These are phyloP conservation scores for Onychorhynchus coronatus DNA, from an alignment of 2,113 vertebrate genomes.

Conservation along the genomic window DNA sequence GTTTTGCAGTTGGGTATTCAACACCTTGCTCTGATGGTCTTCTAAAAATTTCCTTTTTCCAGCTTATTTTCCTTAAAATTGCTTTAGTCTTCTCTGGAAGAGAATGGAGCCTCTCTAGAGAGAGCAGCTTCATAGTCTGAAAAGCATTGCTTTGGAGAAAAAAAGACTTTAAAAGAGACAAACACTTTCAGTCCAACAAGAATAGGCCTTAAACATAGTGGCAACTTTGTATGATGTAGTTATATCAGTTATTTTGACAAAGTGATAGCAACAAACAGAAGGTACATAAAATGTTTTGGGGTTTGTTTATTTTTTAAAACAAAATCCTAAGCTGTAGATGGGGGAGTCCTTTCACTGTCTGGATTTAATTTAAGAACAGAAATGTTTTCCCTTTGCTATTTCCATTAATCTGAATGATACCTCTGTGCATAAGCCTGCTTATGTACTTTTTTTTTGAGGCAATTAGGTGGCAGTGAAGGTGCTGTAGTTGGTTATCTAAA, in stretches of 20 bases:
- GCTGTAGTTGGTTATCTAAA: background rate
- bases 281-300: background rate
- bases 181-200: background rate
- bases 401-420: background rate
- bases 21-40: background rate
- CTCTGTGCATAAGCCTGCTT: background rate
- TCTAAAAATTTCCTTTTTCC: background rate
- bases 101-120: slow-evolving; percentile 40
- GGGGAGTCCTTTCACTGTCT: background rate
- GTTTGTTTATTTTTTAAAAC: background rate
- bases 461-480: background rate
- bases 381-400: background rate
- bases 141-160: slow-evolving; percentile 26
- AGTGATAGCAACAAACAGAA: slow-evolving; percentile 2
- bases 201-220: slow-evolving; percentile 10
- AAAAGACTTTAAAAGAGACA: slow-evolving; percentile 22
- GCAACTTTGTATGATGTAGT: slow-evolving; percentile 1
- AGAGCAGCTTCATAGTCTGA: background rate
- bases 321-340: background rate
- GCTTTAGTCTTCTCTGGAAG: slow-evolving; percentile 10
- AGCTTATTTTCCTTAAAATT: slow-evolving; percentile 3
- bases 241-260: slow-evolving; percentile 45
- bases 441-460: background rate
- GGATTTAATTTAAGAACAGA: background rate
- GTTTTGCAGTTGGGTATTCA: background rate